These are phyloP conservation scores for Drosophila prolongata DNA, from an alignment of 2,888 invertebrate species.

Conservation along the genomic window DNA sequence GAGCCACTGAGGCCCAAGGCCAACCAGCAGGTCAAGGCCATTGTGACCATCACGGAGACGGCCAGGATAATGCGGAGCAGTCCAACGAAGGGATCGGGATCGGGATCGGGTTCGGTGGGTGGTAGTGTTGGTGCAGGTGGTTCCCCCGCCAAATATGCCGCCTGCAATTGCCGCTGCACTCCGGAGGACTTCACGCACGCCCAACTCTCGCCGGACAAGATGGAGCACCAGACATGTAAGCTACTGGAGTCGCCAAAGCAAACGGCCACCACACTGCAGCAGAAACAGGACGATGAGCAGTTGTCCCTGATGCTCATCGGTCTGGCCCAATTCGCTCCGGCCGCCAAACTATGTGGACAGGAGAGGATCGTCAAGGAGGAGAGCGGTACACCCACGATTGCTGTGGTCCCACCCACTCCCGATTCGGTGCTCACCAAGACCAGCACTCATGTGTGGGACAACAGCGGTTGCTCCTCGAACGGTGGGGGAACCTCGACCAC, in stretches of 20 bases:
- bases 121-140: conserved; percentile 27
- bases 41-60: conserved; percentile 75
- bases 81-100: conserved; percentile 18
- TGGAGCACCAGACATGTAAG: conserved; percentile 84
- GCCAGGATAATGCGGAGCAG: conserved; percentile 68
- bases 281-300: conserved; percentile 85
- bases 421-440: conserved; percentile 85
- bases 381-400: conserved; percentile 87
- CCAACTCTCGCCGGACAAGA: conserved; percentile 82
- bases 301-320: conserved; percentile 89
- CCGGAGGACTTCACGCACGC: conserved; percentile 83
- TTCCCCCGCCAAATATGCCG: conserved; percentile 59
- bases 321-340: conserved; percentile 85
- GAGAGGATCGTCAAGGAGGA: conserved; percentile 60
- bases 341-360: conserved; percentile 85
- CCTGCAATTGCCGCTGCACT: conserved; percentile 83
- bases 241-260: conserved; percentile 82
- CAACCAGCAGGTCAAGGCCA: conserved; percentile 71
- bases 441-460: conserved; percentile 83
- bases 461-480: conserved; percentile 53
- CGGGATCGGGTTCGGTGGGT: conserved; percentile 11
- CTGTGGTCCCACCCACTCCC: conserved; percentile 91
- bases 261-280: conserved; percentile 34
- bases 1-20: conserved; percentile 54
- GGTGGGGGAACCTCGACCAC: conserved; percentile 10